These are phyloP conservation scores for Lepidocyrtoides sp. DNA, from an alignment of 2,888 invertebrate genomes.

Conservation along the genomic window DNA sequence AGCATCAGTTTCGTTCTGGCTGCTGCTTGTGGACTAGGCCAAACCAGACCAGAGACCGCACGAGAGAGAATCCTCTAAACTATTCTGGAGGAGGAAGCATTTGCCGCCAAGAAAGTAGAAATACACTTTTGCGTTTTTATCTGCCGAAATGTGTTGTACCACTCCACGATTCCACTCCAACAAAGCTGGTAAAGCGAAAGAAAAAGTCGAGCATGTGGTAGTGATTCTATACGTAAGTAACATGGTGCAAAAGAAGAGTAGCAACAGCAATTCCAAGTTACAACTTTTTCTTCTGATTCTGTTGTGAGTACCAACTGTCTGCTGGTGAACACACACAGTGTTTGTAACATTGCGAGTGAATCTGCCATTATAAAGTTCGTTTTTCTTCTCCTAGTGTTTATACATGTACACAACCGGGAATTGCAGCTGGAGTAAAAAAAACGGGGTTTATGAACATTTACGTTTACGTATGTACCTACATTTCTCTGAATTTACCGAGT, in stretches of 20 bases:
- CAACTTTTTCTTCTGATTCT: constrained; percentile 6
- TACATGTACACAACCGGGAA: constrained; percentile 15
- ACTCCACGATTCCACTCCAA: neutral
- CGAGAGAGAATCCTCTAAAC: constrained; percentile 7
- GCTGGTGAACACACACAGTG: neutral
- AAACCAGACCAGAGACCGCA: neutral
- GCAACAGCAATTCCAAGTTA: constrained; percentile 39
- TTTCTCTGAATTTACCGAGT: neutral
- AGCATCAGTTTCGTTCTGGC: neutral
- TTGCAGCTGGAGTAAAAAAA: constrained; percentile 1
- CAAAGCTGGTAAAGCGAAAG: neutral
- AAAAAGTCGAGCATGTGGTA: neutral
- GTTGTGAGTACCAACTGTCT: constrained; percentile 32
- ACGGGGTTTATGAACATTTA: constrained; percentile 30
- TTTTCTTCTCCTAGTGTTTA: neutral
- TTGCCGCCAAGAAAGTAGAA: constrained; percentile 56
- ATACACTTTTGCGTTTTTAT: neutral
- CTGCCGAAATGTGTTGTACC: neutral
- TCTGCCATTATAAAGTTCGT: constrained; percentile 9
- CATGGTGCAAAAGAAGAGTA: no score
- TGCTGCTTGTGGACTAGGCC: neutral
- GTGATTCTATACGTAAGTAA: neutral
- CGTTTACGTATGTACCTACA: neutral
- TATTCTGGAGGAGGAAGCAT: neutral
- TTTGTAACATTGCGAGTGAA: constrained; percentile 24